These are phyloP conservation scores for Carassius auratus DNA, from an alignment of 2,113 vertebrate genomes.

Conservation along the genomic window DNA sequence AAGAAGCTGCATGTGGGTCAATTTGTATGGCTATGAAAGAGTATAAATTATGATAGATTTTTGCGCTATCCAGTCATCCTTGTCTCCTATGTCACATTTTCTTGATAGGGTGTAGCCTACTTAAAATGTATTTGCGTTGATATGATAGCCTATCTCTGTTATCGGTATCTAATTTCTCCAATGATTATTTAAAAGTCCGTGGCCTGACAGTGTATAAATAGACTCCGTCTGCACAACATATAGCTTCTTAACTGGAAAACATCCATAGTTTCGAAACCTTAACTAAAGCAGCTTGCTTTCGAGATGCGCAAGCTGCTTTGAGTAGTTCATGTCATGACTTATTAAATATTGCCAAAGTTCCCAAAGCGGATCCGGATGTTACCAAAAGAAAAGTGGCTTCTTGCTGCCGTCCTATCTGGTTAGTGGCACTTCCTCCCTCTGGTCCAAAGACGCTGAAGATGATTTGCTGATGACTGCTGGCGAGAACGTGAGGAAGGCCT, in stretches of 20 bases:
- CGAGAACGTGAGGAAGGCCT: slow-evolving; percentile 94
- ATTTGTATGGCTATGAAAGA: slow-evolving; percentile 57
- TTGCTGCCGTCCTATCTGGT: slow-evolving; percentile 83
- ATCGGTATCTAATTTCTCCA: slow-evolving; percentile 6
- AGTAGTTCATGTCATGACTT: slow-evolving; percentile 39
- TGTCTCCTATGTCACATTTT: neutral
- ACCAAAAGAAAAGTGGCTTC: neutral
- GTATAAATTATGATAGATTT: slow-evolving; percentile 57
- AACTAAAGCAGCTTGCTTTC: slow-evolving; percentile 17
- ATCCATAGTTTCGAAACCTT: slow-evolving; percentile 32
- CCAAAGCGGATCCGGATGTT: slow-evolving; percentile 6
- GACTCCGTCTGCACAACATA: slow-evolving; percentile 3
- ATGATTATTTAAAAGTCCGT: slow-evolving; percentile 22
- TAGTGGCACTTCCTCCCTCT: slow-evolving; percentile 96
- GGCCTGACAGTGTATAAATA: neutral
- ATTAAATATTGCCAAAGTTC: slow-evolving; percentile 21
- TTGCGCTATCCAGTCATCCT: slow-evolving; percentile 51
- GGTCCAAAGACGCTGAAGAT: slow-evolving; percentile 89
- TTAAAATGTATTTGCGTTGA: slow-evolving; percentile 21
- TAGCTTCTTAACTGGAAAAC: slow-evolving; percentile 21
- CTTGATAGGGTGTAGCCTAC: neutral
- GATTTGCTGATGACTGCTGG: slow-evolving; percentile 96
- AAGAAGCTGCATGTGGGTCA: slow-evolving; percentile 63
- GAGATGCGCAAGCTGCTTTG: slow-evolving; percentile 2
- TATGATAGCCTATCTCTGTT: slow-evolving; percentile 1